Evolutionary conservation across 92 coral and sea anemone species (phyloP), one percentile per base, ranked within the genome.

Genomic region (Ricordea florida): DNA sequence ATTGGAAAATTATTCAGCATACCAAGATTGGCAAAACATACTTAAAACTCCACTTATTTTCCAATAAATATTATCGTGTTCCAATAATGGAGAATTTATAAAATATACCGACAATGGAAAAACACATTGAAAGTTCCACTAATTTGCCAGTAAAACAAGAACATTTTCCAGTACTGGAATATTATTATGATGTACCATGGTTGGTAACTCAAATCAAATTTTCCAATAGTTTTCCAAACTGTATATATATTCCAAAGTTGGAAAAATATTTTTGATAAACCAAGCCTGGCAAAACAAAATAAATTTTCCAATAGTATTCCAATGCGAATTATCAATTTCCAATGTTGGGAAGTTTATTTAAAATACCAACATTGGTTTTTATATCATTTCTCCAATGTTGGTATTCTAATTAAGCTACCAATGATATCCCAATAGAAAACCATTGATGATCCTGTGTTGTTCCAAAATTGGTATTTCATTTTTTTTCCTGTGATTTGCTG

Each of bases 401-500:
- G 80, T 60, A 74, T 33, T 22, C 37, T 6, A 73, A n/a, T 31
- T 18, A 59, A 73, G 17, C 14, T 73, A 58, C 68, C 69, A 73
- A 44, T 45, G n/a, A 62, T 58, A 74, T 20, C 60, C 71, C 80
- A 47, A 26, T 60, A 46, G 21, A 60, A 74, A 45, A 58, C 80
- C 50, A 74, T 69, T 59, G 60, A 74, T 59, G 59, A 14, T 59
- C 71, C 61, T 4, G 38, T 32, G 47, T 59, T 74, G 47, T 45
- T 60, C 80, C 80, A 74, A 60, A n/a, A 32, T 23, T 74, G 80
- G 59, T 33, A 44, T 74, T 74, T 74, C 21, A 74, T 53, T 58
- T 74, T 60, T 74, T 74, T 74, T 59, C 80, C 80, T 58, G 70
- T 73, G 80, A 10, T 11, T 55, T n/a, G n/a, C n/a, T n/a, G n/a